Percentiles rank a stretch among this genome's conserved stretches.
Conservation (phyloP, 2,797 vertebrate species). For the Clarias pachynema region DNA sequence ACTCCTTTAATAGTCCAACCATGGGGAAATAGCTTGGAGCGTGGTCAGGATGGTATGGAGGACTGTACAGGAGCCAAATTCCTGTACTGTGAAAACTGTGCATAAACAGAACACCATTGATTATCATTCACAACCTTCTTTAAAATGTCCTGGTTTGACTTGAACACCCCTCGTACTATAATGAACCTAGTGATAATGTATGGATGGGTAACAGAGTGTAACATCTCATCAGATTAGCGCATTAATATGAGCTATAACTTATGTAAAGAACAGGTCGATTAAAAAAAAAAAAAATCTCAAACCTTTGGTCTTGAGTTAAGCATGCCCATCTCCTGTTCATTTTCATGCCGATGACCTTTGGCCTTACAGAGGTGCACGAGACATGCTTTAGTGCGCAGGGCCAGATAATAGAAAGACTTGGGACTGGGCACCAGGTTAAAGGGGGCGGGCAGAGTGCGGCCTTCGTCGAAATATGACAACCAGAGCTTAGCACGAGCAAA, state of each 20-base stretch:
- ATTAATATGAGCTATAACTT: neutral
- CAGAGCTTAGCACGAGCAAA: slow-evolving; percentile 96
- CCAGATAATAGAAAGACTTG: slow-evolving; percentile 96
- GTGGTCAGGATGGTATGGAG: no score
- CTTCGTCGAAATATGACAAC: slow-evolving; percentile 97
- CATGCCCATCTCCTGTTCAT: slow-evolving; percentile 94
- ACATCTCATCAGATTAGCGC: neutral
- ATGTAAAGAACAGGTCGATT: neutral
- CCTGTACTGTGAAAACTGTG: no score
- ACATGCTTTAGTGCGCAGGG: slow-evolving; percentile 88
- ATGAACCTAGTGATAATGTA: neutral
- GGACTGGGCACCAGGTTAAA: slow-evolving; percentile 97
- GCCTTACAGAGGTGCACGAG: slow-evolving; percentile 91
- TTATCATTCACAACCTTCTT: no score
- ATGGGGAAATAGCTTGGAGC: no score
- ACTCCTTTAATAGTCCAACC: no score
- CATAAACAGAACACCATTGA: no score
- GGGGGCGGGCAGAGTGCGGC: slow-evolving; percentile 91
- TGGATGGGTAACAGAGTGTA: neutral
- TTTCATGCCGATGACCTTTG: slow-evolving; percentile 85
- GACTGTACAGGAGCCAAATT: no score
- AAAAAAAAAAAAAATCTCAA: slow-evolving; percentile 6
- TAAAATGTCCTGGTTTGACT: no score
- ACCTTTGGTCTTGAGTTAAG: slow-evolving; percentile 88
- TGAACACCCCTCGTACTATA: neutral